Percentiles rank a stretch among this genome's conserved stretches.
Conservation (phyloP, 2,888 invertebrate species). For the Bellardia bayeri region DNA sequence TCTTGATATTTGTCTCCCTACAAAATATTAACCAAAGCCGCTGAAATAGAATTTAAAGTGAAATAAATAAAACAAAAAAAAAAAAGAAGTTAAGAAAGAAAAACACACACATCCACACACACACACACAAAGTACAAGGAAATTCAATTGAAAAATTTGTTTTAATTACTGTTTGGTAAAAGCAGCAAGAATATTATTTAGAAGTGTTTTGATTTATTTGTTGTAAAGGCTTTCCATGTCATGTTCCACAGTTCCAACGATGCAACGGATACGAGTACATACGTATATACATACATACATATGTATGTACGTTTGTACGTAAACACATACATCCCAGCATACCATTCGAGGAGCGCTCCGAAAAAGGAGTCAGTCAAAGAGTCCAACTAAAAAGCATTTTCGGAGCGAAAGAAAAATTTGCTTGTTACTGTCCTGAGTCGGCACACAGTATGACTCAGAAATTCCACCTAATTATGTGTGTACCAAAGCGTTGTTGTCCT, state of each 20-base stretch:
- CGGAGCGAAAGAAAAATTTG: too few species aligned
- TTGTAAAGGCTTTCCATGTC: conserved; percentile 62
- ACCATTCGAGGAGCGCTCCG: too few species aligned
- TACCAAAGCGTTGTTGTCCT: too few species aligned
- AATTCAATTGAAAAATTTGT: conserved; percentile 71
- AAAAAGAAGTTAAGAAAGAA: background rate
- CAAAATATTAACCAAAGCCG: conserved; percentile 14
- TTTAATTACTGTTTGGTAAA: conserved; percentile 66
- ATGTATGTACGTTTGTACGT: too few species aligned
- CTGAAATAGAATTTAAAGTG: conserved; percentile 56
- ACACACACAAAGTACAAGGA: conserved; percentile 34
- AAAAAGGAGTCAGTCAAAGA: too few species aligned
- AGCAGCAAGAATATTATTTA: conserved; percentile 49
- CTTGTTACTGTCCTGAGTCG: too few species aligned
- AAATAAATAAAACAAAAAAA: conserved; percentile 35
- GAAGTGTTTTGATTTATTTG: conserved; percentile 72
- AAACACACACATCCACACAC: too few species aligned
- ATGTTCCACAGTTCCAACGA: conserved; percentile 45
- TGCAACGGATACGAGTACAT: conserved; percentile 46
- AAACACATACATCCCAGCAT: too few species aligned
- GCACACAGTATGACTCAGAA: too few species aligned
- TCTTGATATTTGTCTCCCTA: background rate
- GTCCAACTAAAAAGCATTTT: too few species aligned
- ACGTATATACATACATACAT: background rate
- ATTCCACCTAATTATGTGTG: too few species aligned